Evolutionary conservation across 1,140 invertebrate genomes (phyloP), one percentile per base, ranked within the genome.

Genomic region (Caenorhabditis tropicalis): DNA sequence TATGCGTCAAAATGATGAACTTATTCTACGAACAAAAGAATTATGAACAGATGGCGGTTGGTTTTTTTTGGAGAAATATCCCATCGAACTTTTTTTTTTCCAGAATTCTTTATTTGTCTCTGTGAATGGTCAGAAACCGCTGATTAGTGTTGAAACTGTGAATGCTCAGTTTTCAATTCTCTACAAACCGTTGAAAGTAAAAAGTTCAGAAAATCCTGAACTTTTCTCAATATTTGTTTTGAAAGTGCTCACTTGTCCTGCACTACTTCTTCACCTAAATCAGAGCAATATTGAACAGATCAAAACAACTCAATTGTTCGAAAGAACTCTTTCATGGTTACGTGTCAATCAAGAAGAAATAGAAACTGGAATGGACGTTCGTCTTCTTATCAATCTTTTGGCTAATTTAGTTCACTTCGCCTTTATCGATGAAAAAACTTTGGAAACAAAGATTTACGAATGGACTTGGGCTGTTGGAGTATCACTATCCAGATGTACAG

Each of bases 101-200:
- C 70, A 84, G 86, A 56, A 31, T n/a, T 87, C 81, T 16, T 27
- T 83, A 21, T 87, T 84, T 31, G 43, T 80, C 7, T 31, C 79
- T 16, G 46, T 84, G 3, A 80, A 82, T 81, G 74, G 48, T 58
- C 53, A 81, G 24, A 79, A 53, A 39, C 84, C 84, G 7, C n/a
- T 82, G 2, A 48, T 85, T 39, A 82, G 31, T 31, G 24, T 58
- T n/a, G 79, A 86, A 36, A 79, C 85, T 4, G 43, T 87, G 9
- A 87, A 83, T 81, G 81, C 86, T 31, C 86, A 85, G 7, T 87
- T 87, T 43, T 65, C 83, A 27, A 58, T 86, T 27, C 65, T 86
- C 1, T 81, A 82, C 51, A 84, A 58, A 29, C 86, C 83, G 19
- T 15, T 86, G 3, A 65, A 65, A 36, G 31, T 27, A 16, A 43